Percentiles rank a stretch among this genome's conserved stretches.
Conservation (phyloP, 2,797 vertebrate genomes). For the Lycodopsis pacificus region DNA sequence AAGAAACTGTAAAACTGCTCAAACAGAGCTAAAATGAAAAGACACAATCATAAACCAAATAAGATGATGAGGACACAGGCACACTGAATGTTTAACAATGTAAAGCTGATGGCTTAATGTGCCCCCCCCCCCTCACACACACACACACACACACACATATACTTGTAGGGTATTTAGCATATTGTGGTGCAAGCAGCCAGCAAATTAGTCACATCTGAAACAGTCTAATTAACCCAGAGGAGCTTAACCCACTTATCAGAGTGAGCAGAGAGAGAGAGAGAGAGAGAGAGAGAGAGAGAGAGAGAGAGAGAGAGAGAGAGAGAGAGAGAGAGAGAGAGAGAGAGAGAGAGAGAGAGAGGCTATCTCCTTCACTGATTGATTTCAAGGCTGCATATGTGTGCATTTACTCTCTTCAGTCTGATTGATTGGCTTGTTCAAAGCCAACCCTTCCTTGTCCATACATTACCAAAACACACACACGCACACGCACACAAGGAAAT, state of each 20-base stretch:
- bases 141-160: constrained; percentile 15
- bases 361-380: constrained; percentile 63
- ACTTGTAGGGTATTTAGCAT: constrained; percentile 72
- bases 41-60: constrained; percentile 13
- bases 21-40: not conserved
- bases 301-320: not conserved
- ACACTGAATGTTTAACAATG: constrained; percentile 14
- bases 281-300: not conserved
- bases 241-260: constrained; percentile 84
- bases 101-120: constrained; percentile 20
- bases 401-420: constrained; percentile 31
- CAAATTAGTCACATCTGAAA: constrained; percentile 87
- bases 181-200: constrained; percentile 78
- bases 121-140: not conserved
- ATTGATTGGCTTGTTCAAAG: constrained; percentile 55
- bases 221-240: constrained; percentile 86
- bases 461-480: constrained; percentile 9
- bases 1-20: not conserved
- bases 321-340: not conserved
- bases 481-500: not conserved
- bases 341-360: constrained; percentile 1
- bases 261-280: constrained; percentile 60
- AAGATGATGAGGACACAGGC: constrained; percentile 17
- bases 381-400: constrained; percentile 36
- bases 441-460: constrained; percentile 19